Base-by-base conservation (phyloP, 2,113 vertebrate genomes). In the Pseudorasbora parva region DNA sequence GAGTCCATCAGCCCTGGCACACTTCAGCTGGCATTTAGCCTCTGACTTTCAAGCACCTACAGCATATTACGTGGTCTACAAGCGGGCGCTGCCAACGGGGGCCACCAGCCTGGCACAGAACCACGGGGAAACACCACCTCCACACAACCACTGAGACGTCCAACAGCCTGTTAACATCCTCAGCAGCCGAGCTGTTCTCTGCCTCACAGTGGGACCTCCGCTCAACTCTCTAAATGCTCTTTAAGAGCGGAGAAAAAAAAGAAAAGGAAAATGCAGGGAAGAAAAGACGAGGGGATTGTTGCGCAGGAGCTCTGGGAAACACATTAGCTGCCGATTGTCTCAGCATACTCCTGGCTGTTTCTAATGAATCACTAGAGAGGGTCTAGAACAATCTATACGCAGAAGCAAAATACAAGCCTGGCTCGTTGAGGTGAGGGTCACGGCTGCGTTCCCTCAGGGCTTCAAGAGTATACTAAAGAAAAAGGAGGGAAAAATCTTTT, bases 271-370 rank as follows among this genome's bases (percentile, higher is more conserved):
- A 51, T 3, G n/a, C 54, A 11, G 81, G 77, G 72, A 23, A 59
- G 23, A 82, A 59, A 83, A 62, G 64, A 78, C 27, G 80, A 74
- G 73, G 72, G 81, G 49, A 74, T 80, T 73, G 56, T 25, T 73
- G 73, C 30, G n/a, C 80, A n/a, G 57, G 81, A 83, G 84, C 85
- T 91, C 88, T 91, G 89, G 87, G 88, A 87, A 91, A 90, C 57
- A 57, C 89, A 88, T 93, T 88, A 89, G 81, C 80, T 62, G 75
- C 60, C 72, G 62, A 90, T 86, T 89, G 87, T 88, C 86, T 90
- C 85, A 84, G 85, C 80, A 75, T 25, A 83, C 78, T 87, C 86
- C 76, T 86, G 86, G 82, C 78, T 82, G 85, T 88, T 74, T 87
- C 87, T 88, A 89, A 86, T 86, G 87, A 88, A 90, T 87, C 87